phyloP scores from a whole-genome alignment of 2,888 invertebrate species.

The Pocota personata region DNA sequence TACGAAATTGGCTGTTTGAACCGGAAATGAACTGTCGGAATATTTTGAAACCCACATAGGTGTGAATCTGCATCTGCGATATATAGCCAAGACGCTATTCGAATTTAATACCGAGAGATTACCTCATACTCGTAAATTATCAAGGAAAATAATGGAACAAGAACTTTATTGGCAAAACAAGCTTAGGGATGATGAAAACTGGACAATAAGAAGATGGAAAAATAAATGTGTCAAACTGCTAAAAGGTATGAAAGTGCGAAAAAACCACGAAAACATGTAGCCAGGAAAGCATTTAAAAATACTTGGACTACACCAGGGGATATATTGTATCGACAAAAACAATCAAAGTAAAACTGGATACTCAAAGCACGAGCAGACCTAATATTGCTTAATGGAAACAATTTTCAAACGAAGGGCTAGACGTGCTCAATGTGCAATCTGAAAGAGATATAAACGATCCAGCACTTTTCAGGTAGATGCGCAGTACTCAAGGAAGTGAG shows the following conservation, averaged over 20 bases:
- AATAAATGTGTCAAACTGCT: background rate
- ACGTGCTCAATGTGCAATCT: background rate
- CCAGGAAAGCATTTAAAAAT: background rate
- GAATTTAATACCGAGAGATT: background rate
- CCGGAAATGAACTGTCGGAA: no score
- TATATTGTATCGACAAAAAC: background rate
- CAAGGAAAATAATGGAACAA: background rate
- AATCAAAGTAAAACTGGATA: background rate
- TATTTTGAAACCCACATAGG: no score
- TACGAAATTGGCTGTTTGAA: no score
- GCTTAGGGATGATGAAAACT: background rate
- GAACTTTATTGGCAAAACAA: background rate
- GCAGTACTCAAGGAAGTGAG: background rate
- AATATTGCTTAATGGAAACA: background rate
- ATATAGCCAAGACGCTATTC: background rate
- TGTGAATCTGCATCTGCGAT: background rate
- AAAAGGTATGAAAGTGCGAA: background rate
- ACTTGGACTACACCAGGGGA: background rate
- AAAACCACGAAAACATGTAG: background rate
- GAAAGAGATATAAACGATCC: background rate
- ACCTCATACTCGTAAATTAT: background rate
- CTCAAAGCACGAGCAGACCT: background rate
- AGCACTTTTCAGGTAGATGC: background rate
- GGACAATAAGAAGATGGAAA: background rate
- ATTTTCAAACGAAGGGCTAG: background rate